These are phyloP conservation scores for Podilymbus podiceps DNA, from an alignment of 2,113 vertebrate species.

Conservation along the genomic window DNA sequence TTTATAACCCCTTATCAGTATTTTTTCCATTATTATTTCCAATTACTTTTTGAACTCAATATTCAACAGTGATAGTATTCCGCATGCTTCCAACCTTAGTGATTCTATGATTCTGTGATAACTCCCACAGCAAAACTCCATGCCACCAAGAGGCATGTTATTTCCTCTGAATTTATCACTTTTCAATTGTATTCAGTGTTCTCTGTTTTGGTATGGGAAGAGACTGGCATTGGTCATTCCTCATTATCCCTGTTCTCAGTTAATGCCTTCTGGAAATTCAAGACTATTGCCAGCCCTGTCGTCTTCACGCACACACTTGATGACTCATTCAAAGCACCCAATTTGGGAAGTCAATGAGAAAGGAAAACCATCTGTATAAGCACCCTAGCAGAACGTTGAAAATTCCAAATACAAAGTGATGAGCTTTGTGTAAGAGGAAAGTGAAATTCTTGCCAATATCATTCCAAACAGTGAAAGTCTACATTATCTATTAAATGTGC, in stretches of 20 bases:
- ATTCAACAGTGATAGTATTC: neutral
- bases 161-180: neutral
- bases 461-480: neutral
- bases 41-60: neutral
- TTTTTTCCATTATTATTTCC: neutral
- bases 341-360: neutral
- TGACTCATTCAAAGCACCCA: neutral
- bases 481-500: fast-evolving
- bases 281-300: neutral
- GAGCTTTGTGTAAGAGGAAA: too few relatives aligned
- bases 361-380: neutral
- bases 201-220: neutral
- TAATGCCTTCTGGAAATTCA: neutral
- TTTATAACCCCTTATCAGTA: neutral
- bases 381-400: neutral
- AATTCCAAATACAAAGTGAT: too few relatives aligned
- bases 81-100: too few relatives aligned
- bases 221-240: neutral
- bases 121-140: neutral
- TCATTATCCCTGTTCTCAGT: neutral
- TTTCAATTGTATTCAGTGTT: neutral
- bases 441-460: neutral
- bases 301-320: neutral
- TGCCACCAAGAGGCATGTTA: neutral
- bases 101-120: too few relatives aligned